A percentile compares a stretch with the other conserved stretches of the same genome.
phyloP scores from a whole-genome alignment of 2,113 vertebrate species.

The Rhinoderma darwinii region DNA sequence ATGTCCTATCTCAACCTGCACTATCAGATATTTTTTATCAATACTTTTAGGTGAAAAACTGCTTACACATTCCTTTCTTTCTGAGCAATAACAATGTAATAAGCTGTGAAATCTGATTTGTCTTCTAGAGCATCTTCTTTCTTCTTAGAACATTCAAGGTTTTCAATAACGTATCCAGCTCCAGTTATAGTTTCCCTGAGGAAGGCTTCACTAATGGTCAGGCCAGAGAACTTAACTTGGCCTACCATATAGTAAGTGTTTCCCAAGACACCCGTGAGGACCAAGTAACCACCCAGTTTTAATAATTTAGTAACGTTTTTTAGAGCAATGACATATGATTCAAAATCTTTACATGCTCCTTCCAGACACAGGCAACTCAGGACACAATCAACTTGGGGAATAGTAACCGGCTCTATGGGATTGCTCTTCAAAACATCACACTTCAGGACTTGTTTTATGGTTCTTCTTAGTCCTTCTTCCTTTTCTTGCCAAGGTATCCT shows the following conservation, averaged over 20 bases:
- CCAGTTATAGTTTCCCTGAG: background rate
- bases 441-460: background rate
- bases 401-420: constrained; percentile 42
- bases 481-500: constrained; percentile 51
- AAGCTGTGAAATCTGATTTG: background rate
- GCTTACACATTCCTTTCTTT: constrained; percentile 2
- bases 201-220: constrained; percentile 25
- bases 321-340: background rate
- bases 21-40: no score
- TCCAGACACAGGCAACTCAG: constrained; percentile 50
- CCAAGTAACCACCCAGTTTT: background rate
- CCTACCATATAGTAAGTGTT: constrained; percentile 43
- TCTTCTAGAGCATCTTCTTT: background rate
- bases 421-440: constrained; percentile 32
- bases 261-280: background rate
- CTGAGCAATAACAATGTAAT: constrained; percentile 51
- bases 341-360: constrained; percentile 21
- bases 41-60: no score
- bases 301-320: background rate
- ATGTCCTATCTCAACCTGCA: no score
- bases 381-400: background rate
- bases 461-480: constrained; percentile 50
- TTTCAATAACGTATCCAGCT: background rate
- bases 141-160: background rate
- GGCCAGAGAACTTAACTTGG: constrained; percentile 20